These are phyloP conservation scores for Fringilla coelebs DNA, from an alignment of 2,797 vertebrate species.

Conservation along the genomic window DNA sequence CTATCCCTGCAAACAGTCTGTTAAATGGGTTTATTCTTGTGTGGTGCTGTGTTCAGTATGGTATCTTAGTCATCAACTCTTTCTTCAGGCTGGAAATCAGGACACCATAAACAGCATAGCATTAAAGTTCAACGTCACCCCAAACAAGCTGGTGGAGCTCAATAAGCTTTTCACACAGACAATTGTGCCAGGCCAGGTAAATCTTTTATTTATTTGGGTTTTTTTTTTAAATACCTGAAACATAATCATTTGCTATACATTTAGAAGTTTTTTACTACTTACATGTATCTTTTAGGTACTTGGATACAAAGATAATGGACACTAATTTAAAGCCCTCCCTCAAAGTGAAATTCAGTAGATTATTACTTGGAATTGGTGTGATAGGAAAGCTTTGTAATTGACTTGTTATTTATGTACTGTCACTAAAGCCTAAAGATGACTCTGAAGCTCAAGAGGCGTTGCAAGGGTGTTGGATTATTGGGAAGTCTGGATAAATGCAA, in stretches of 20 bases:
- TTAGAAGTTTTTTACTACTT: neutral
- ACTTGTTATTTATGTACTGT: neutral
- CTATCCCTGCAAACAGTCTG: neutral
- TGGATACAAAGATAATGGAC: neutral
- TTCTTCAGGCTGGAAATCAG: slow-evolving; percentile 77
- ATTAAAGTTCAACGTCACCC: slow-evolving; percentile 94
- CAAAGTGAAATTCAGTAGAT: neutral
- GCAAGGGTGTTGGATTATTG: neutral
- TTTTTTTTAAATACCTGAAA: neutral
- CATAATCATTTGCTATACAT: neutral
- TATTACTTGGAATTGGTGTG: neutral
- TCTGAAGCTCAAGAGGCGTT: neutral
- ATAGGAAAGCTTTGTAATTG: neutral
- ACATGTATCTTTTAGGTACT: neutral
- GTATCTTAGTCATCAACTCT: neutral
- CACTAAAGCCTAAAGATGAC: neutral
- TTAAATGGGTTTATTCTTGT: neutral
- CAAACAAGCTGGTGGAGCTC: slow-evolving; percentile 94
- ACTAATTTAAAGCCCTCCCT: neutral
- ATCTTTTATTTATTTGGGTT: neutral
- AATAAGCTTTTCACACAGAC: slow-evolving; percentile 94
- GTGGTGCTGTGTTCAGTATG: neutral
- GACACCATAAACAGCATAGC: slow-evolving; percentile 96
- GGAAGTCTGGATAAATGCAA: neutral
- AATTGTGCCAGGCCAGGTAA: slow-evolving; percentile 94